Conservation (phyloP, 1,140 invertebrate species). For the Ericerus pela region DNA sequence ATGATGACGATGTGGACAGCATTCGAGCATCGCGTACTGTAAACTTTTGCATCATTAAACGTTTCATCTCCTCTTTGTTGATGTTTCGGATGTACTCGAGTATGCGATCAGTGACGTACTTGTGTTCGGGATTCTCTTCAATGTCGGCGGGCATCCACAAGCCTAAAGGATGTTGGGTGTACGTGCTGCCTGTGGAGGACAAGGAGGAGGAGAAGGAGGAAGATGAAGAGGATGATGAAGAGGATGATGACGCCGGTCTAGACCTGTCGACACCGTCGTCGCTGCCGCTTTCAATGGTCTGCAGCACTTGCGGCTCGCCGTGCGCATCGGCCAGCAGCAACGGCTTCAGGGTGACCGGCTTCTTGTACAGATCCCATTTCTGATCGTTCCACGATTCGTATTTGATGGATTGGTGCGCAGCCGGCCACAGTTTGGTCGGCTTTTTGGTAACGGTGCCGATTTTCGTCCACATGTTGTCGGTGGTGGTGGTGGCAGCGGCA, state of each 20-base stretch:
- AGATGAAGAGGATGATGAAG: too few species aligned
- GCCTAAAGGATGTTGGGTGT: constrained; percentile 3
- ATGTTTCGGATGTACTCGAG: constrained; percentile 47
- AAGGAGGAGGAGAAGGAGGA: too few species aligned
- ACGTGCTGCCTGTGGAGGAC: too few species aligned
- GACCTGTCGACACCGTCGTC: neutral
- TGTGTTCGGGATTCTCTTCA: constrained; percentile 16
- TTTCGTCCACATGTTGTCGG: constrained; percentile 12
- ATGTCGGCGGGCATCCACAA: neutral
- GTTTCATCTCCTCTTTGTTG: constrained; percentile 40
- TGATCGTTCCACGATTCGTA: neutral
- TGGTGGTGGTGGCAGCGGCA: constrained; percentile 1
- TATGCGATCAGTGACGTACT: constrained; percentile 23
- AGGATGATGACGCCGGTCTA: neutral
- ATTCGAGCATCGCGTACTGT: constrained; percentile 7
- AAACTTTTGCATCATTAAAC: constrained; percentile 1
- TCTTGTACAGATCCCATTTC: neutral
- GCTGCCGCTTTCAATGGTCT: neutral
- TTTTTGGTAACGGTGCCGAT: neutral
- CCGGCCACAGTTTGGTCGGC: neutral
- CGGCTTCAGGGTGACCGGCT: neutral
- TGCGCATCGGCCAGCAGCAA: neutral
- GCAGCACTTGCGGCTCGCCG: neutral
- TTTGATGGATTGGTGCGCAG: neutral
- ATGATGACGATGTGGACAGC: neutral